These are phyloP conservation scores for Ceyx margarethae DNA, from an alignment of 2,113 vertebrate genomes.

Conservation along the genomic window DNA sequence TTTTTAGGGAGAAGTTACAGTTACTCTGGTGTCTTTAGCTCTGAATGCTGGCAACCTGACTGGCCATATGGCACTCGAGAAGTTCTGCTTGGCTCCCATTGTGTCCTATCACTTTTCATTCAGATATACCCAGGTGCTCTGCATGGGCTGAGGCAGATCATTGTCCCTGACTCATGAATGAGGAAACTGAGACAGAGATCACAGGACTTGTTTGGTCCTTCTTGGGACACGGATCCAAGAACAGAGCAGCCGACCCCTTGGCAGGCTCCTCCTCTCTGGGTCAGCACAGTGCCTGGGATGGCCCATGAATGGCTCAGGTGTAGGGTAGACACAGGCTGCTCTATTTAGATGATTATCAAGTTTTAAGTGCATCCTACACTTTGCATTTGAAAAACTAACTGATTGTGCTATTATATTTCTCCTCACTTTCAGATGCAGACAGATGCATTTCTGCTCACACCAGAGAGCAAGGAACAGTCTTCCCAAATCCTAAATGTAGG, in stretches of 20 bases:
- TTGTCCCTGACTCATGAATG: slow-evolving; percentile 21
- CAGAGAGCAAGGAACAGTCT: background rate
- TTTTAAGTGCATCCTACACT: background rate
- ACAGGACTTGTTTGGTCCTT: background rate
- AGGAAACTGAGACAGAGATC: background rate
- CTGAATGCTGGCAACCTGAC: background rate
- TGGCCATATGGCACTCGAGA: slow-evolving; percentile 2
- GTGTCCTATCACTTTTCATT: background rate
- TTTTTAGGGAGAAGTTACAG: background rate
- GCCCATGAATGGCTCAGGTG: background rate
- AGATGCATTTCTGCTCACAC: background rate
- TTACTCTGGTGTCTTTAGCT: background rate
- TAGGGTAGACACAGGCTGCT: background rate
- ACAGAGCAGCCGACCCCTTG: background rate
- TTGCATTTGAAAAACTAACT: slow-evolving; percentile 30
- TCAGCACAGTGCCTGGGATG: background rate
- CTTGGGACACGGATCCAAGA: background rate
- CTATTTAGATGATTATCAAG: background rate
- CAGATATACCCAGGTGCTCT: background rate
- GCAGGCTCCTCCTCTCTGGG: background rate
- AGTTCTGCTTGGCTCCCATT: background rate
- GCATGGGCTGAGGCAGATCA: background rate
- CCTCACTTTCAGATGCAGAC: background rate
- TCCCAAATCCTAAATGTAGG: background rate
- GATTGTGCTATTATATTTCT: background rate